Conservation (phyloP, 2,797 vertebrate genomes). For the Cercopithecus hamlyni region DNA sequence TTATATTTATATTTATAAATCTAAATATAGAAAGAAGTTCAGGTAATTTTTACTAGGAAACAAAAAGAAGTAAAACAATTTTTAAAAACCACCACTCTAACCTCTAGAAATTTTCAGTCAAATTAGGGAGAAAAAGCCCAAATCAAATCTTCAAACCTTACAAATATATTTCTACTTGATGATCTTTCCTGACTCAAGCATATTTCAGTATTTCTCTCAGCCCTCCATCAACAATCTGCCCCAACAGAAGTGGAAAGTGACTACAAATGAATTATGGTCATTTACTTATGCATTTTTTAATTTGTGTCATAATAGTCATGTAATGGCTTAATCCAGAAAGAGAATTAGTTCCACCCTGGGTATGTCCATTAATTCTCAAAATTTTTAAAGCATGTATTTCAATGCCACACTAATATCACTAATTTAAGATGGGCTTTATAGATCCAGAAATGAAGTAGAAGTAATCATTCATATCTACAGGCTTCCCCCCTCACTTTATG, state of each 20-base stretch:
- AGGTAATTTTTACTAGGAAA: neutral
- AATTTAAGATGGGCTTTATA: neutral
- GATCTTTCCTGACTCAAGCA: neutral
- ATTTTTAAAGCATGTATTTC: neutral
- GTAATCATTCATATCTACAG: neutral
- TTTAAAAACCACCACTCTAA: neutral
- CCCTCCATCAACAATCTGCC: neutral
- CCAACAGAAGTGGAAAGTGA: neutral
- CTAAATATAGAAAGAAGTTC: neutral
- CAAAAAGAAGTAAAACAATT: neutral
- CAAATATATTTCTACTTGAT: neutral
- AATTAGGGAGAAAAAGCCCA: neutral
- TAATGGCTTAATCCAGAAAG: neutral
- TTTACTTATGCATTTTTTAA: neutral
- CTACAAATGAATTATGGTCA: neutral
- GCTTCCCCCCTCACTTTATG: neutral
- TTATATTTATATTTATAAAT: neutral
- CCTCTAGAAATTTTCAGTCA: neutral
- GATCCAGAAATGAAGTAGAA: neutral
- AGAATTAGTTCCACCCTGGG: neutral
- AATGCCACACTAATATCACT: neutral
- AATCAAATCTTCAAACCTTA: neutral
- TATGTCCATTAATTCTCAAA: slow-evolving; percentile 25
- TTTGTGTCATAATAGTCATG: neutral
- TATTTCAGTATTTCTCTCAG: neutral